Conservation (phyloP, 1,140 invertebrate species). For the Megalonaias nervosa region DNA sequence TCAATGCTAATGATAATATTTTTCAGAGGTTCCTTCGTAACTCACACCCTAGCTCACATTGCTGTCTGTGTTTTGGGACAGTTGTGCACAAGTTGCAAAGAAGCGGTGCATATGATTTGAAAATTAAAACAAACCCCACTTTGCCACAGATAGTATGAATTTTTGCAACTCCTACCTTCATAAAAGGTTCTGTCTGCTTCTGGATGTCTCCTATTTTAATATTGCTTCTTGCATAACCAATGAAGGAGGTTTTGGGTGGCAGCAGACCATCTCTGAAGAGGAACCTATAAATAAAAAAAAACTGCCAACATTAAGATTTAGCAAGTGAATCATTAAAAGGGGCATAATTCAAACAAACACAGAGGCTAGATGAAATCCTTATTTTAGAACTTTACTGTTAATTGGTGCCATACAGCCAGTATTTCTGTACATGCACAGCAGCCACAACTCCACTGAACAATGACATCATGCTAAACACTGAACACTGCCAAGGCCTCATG, state of each 20-base stretch:
- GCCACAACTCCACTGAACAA: too few relatives aligned
- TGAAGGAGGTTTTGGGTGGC: slow-evolving; percentile 89
- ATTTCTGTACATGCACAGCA: not conserved
- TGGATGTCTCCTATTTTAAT: slow-evolving; percentile 83
- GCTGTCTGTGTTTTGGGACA: not conserved
- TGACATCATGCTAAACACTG: too few relatives aligned
- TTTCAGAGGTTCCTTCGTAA: too few relatives aligned
- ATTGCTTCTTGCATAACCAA: slow-evolving; percentile 94
- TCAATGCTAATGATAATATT: too few relatives aligned
- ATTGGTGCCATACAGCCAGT: not conserved
- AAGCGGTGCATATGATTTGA: not conserved
- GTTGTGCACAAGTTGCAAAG: not conserved
- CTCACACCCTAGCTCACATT: too few relatives aligned
- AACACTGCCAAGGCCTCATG: too few relatives aligned
- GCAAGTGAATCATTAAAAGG: not conserved
- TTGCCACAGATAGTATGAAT: not conserved
- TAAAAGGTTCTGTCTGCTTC: slow-evolving; percentile 78
- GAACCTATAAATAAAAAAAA: slow-evolving; percentile 74
- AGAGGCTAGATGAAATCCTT: too few relatives aligned
- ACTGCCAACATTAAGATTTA: not conserved
- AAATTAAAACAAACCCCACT: not conserved
- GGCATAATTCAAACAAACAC: too few relatives aligned
- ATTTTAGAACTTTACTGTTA: too few relatives aligned
- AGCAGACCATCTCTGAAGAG: slow-evolving; percentile 91
- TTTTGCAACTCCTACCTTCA: slow-evolving; percentile 79